Evolutionary conservation across 1,140 invertebrate genomes (phyloP), one percentile per base, ranked within the genome.

Genomic region (Hestina assimilis): DNA sequence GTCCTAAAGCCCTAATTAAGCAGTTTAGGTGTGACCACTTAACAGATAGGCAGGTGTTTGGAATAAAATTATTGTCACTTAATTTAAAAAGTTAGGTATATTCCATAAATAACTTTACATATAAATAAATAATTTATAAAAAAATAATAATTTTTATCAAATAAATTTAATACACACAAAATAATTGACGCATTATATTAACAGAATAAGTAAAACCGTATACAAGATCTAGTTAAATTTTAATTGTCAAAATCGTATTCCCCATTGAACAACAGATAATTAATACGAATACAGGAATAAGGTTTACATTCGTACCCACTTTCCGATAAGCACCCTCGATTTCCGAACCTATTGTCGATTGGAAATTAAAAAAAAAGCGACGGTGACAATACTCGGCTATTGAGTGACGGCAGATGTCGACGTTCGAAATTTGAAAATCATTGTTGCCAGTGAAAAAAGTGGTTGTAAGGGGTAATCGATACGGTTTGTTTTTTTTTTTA

Each of bases 351-450:
- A 72, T 72, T 81, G 70, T 75, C 66, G 69, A 70, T 75, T 69
- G 64, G 50, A 71, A 75, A 75, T 66, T 75, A 67, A 67, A 75
- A 78, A 76, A 78, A 79, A 82, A 77, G 63, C 66, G 66, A 67
- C 69, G 64, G 69, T 70, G 73, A 84, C 82, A 85, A 83, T 80
- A 66, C 75, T 56, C 64, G 68, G 59, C 68, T 79, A 80, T 85
- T 78, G 69, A 85, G 75, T 77, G 75, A 70, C 75, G 69, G 74
- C 82, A 85, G 82, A 85, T 85, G 82, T 79, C 63, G 66, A 63
- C 47, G 65, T 65, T 77, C 59, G 55, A 72, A 59, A 73, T 77
- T 75, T 75, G 71, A 69, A 79, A 79, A 76, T 78, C 66, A 72
- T 74, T 79, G 75, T 75, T 74, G 69, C 68, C 63, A 66, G 47